Conservation (phyloP, 2,797 vertebrate genomes). For the Sebastes kiyomatsui region DNA sequence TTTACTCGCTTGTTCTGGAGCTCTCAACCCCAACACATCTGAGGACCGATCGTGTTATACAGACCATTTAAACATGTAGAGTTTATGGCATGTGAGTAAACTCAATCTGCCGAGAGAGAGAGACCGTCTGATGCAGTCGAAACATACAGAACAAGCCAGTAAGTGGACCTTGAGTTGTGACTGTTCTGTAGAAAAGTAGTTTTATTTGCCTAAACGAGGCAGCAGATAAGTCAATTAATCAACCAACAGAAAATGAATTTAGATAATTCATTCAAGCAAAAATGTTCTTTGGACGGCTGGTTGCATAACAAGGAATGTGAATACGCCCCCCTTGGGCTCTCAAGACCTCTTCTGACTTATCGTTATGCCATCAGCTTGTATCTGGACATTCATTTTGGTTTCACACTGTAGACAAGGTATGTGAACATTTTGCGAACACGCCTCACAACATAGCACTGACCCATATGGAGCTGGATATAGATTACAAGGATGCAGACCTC, state of each 20-base stretch:
- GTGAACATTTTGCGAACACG: neutral
- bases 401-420: conserved; percentile 5
- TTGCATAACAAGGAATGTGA: neutral
- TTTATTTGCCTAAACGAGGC: neutral
- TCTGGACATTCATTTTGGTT: conserved; percentile 4
- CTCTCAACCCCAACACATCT: too few species aligned
- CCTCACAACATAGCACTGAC: conserved; percentile 41
- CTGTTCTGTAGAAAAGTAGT: neutral
- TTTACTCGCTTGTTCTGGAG: too few species aligned
- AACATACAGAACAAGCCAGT: too few species aligned
- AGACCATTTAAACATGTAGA: neutral
- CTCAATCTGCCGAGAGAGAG: too few species aligned
- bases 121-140: too few species aligned
- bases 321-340: too few species aligned
- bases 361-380: neutral
- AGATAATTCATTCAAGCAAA: neutral
- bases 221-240: neutral
- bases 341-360: neutral
- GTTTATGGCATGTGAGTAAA: neutral
- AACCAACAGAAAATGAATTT: neutral
- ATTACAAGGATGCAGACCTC: conserved; percentile 43
- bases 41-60: too few species aligned
- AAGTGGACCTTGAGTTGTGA: neutral
- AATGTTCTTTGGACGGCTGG: neutral
- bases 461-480: conserved; percentile 47